phyloP scores from a whole-genome alignment of 2,797 vertebrate species.

The Pipistrellus pygmaeus region DNA sequence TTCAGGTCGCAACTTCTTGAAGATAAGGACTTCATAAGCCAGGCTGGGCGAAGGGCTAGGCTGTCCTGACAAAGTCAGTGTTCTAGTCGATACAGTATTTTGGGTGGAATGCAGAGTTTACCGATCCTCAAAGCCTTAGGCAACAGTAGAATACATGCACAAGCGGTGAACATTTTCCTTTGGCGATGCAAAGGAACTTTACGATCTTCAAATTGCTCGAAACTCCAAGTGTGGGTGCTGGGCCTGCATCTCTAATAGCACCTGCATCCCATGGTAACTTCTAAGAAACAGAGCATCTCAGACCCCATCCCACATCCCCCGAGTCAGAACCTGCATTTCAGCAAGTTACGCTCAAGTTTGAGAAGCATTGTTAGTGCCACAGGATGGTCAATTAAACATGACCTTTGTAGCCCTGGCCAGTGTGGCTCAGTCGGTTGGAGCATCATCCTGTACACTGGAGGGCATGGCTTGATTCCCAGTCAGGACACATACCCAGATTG shows the following conservation, averaged over 20 bases:
- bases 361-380: background rate
- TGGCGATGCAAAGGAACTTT: background rate
- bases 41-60: background rate
- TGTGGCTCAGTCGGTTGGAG: background rate
- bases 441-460: background rate
- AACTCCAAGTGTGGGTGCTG: background rate
- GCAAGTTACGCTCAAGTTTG: background rate
- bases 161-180: background rate
- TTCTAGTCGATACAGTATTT: background rate
- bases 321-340: background rate
- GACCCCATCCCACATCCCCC: background rate
- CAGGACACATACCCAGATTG: background rate
- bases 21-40: background rate
- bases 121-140: background rate
- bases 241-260: background rate
- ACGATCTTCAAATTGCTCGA: background rate
- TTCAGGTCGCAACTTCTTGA: background rate
- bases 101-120: background rate
- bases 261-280: background rate
- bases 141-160: background rate
- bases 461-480: background rate
- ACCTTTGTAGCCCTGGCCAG: background rate
- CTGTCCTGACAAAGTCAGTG: background rate
- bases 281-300: background rate
- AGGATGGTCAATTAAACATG: background rate